Evolutionary conservation across 2,113 vertebrate species (phyloP).

Genomic region (Stictonetta naevosa): DNA sequence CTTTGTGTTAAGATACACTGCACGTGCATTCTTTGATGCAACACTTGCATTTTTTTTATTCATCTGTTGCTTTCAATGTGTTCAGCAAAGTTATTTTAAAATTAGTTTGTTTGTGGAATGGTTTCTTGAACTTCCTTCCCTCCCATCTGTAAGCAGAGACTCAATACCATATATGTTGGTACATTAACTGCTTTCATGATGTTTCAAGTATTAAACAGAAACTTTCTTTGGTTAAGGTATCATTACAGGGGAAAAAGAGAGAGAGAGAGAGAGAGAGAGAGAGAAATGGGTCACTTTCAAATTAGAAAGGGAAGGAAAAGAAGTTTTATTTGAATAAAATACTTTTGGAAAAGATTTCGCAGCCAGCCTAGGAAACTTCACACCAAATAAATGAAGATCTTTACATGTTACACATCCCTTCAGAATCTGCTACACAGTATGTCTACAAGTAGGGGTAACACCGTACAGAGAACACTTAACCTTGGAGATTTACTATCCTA

Average conservation of each 20-base stretch:
- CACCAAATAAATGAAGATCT: not conserved
- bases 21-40: not conserved
- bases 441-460: not conserved
- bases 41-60: not conserved
- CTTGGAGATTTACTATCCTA: not conserved
- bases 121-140: not conserved
- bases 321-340: not conserved
- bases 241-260: not conserved
- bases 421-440: not conserved
- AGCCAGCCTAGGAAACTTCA: not conserved
- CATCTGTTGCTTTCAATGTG: not conserved
- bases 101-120: not conserved
- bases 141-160: not conserved
- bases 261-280: not conserved
- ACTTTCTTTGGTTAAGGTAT: not conserved
- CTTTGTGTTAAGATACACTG: not conserved
- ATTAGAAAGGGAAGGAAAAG: not conserved
- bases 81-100: not conserved
- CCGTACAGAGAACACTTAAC: not conserved
- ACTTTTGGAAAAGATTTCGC: not conserved
- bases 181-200: not conserved
- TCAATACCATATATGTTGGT: fast-evolving
- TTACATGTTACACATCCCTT: not conserved
- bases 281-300: not conserved
- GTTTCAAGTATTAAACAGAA: not conserved